Evolutionary conservation across 1,140 invertebrate species (phyloP).

Genomic region (Orchesella cincta): DNA sequence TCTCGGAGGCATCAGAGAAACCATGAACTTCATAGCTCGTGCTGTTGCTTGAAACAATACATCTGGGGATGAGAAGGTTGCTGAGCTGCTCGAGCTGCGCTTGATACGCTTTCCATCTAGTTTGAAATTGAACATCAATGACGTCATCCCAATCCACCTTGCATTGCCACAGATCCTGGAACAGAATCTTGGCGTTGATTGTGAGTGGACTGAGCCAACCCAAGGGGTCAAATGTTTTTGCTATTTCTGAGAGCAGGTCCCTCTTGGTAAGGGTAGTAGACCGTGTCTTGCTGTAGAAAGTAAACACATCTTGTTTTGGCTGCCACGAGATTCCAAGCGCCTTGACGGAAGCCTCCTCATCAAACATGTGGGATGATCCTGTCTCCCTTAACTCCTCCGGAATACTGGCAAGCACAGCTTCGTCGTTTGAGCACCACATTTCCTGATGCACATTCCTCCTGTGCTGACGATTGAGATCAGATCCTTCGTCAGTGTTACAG

Average conservation of each 20-base stretch:
- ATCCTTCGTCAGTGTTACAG: conserved; percentile 25
- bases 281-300: neutral
- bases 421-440: neutral
- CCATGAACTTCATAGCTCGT: neutral
- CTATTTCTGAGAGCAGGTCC: conserved; percentile 52
- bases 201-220: conserved; percentile 55
- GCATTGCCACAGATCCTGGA: conserved; percentile 56
- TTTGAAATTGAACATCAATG: conserved; percentile 50
- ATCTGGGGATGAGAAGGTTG: conserved; percentile 30
- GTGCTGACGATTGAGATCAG: conserved; percentile 22
- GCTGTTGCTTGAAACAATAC: conserved; percentile 44
- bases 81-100: conserved; percentile 41
- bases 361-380: neutral
- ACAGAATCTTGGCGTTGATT: conserved; percentile 55
- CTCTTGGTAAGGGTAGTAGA: conserved; percentile 46
- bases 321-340: neutral
- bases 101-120: conserved; percentile 46
- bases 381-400: neutral
- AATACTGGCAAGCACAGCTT: neutral
- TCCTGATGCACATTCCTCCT: neutral
- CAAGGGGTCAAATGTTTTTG: conserved; percentile 57
- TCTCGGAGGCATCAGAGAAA: conserved; percentile 8
- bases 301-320: neutral
- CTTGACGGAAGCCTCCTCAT: neutral
- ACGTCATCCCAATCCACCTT: conserved; percentile 57